Evolutionary conservation across 2,797 vertebrate genomes (phyloP), one percentile per base, ranked within the genome.

Genomic region (Acanthornis magna): DNA sequence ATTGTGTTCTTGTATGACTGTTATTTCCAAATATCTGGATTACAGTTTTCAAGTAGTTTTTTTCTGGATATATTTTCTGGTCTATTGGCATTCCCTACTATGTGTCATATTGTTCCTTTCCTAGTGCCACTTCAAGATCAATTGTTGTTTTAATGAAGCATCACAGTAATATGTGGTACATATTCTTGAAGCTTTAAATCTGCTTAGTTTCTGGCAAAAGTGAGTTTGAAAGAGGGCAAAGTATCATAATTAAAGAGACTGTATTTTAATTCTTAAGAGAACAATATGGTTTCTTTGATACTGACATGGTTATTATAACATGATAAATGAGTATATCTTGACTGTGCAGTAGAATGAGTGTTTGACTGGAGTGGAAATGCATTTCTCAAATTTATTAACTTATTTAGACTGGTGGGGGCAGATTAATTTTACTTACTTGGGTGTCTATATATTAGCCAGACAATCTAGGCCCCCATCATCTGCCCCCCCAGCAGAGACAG

Each of bases 361-460:
- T 51, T 50, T 58, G 27, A 61, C 38, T 72, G 34, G 14, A 70
- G 51, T 66, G 26, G 55, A 76, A 86, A 30, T 34, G 6, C 19
- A 66, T 73, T 83, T 65, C 47, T 61, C 23, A 62, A 25, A 70
- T 66, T 70, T 62, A 32, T 78, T 40, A 61, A 36, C 54, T 54
- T 51, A 7, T 13, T 74, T 43, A 55, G 27, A 40, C 19, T 0
- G 0, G 15, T 45, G 0, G 0, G 14, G 14, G 5, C 12, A 50
- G 34, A 61, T 61, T 48, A 23, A 48, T 74, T 11, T 66, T 23
- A 14, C 47, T 47, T 78, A 8, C 45, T 27, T 53, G 47, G 17
- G 9, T 79, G 47, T 65, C 55, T n/a, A 2, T 55, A 4, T 65
- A 29, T 32, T 25, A 65, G 9, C 18, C n/a, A 42, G 23, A 38